phyloP scores from a whole-genome alignment of 2,113 vertebrate genomes.

The Pithys albifrons region DNA sequence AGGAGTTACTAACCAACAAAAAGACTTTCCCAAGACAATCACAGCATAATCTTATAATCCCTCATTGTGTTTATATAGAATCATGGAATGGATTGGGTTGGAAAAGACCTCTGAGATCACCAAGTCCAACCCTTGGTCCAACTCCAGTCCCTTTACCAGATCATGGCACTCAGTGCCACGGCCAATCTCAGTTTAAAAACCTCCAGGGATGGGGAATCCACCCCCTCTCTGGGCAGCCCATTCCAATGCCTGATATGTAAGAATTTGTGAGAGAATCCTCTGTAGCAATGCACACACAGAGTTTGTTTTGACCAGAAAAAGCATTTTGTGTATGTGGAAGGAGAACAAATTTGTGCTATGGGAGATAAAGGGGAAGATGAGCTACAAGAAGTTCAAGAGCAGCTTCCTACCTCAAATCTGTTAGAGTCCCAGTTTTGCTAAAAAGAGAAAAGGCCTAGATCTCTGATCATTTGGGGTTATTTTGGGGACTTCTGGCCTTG shows the following conservation, averaged over 20 bases:
- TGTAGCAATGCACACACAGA: neutral
- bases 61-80: neutral
- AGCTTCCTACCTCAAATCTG: neutral
- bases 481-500: neutral
- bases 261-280: neutral
- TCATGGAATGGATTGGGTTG: too few species aligned
- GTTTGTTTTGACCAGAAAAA: neutral
- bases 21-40: neutral
- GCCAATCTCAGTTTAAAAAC: too few species aligned
- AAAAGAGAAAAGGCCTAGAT: neutral
- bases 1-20: neutral
- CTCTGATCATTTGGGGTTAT: neutral
- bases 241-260: too few species aligned
- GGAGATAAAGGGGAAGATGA: neutral
- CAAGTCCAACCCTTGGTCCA: too few species aligned
- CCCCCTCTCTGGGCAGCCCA: too few species aligned
- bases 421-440: neutral
- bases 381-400: neutral
- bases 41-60: neutral
- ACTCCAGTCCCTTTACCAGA: too few species aligned
- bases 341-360: neutral
- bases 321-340: neutral
- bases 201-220: too few species aligned
- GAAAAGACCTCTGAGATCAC: too few species aligned
- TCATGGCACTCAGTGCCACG: too few species aligned